Base-by-base conservation (phyloP, 2,888 invertebrate species). In the Philereme vetulata region DNA sequence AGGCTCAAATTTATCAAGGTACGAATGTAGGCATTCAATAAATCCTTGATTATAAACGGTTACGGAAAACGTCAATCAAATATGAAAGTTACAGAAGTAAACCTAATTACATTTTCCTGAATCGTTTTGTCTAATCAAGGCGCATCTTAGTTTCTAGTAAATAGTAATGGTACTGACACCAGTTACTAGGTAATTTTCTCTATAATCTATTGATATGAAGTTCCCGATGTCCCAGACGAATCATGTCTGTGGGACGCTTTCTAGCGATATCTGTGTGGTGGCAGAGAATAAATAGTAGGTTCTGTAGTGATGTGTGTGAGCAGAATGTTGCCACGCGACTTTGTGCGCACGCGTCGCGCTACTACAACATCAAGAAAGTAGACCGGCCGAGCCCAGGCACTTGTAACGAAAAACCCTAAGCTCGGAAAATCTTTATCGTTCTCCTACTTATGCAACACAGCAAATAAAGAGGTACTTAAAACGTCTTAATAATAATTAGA, bases 181-280 rank as follows among this genome's bases (percentile, higher is more conserved):
- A 44, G 47, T 60, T 60, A 60, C 56, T 56, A 60, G 38, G 54
- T 47, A 61, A 62, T 66, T 69, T 72, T 68, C 70, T 68, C 61
- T 60, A 49, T 60, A 51, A 45, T 67, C 62, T 62, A 68, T 67
- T 58, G 58, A 60, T 61, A 62, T 68, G 62, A 64, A 71, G 77
- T 72, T 76, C 73, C 77, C 66, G 75, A 76, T 56, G 75, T 78
- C 76, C 76, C 70, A 78, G 72, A 78, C 78, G 76, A 77, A 63
- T 62, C 63, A 63, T 64, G 61, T 63, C 64, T 67, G 56, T 80
- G 80, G 78, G 76, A 76, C 80, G 81, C 84, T 87, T 88, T 88
- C 88, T 88, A 85, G 82, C 78, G 82, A 81, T 84, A 82, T 80
- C 77, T 80, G 76, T 71, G 80, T 80, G 80, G 81, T 78, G 76